Evolutionary conservation across 2,113 vertebrate species (phyloP).

Genomic region (Mus spicilegus): DNA sequence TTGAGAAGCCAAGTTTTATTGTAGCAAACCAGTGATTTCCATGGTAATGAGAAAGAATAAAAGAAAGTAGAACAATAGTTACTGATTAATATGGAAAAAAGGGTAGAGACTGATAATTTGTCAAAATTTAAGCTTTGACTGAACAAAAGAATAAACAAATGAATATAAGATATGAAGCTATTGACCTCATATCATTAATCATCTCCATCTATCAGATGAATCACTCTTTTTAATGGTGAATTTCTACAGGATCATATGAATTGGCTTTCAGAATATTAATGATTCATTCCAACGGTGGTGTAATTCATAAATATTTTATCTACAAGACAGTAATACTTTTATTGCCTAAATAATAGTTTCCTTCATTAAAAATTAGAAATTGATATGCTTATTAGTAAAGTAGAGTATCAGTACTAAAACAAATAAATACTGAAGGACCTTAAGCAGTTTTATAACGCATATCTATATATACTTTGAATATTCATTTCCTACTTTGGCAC

Average conservation of each 20-base stretch:
- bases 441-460: background rate
- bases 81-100: constrained; percentile 14
- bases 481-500: background rate
- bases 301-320: background rate
- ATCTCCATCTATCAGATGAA: background rate
- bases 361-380: background rate
- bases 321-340: background rate
- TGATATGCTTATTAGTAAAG: background rate
- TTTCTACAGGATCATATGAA: background rate
- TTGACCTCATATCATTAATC: background rate
- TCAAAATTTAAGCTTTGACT: background rate
- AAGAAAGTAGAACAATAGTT: background rate
- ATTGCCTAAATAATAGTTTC: background rate
- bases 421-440: background rate
- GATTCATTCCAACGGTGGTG: background rate
- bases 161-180: background rate
- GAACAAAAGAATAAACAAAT: constrained; percentile 25
- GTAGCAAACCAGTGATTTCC: background rate
- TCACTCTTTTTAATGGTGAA: background rate
- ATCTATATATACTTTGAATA: background rate
- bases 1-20: background rate
- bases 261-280: background rate
- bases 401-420: background rate
- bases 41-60: background rate
- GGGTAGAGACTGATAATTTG: background rate